Base-by-base conservation (phyloP, 2,797 vertebrate genomes). In the Oryzias sinensis region DNA sequence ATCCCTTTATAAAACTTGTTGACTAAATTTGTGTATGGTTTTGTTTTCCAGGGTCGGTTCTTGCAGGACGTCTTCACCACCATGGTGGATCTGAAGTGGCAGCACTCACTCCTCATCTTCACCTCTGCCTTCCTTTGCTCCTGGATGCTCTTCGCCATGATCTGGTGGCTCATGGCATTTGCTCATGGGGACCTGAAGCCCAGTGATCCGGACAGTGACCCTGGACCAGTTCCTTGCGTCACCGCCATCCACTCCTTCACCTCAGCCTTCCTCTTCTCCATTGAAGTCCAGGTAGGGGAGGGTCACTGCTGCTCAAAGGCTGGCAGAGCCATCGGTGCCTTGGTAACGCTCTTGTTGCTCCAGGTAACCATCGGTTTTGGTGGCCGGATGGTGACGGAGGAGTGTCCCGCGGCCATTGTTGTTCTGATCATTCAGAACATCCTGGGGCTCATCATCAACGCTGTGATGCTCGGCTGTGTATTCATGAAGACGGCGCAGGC, bases 401-500 rank as follows among this genome's bases (percentile, higher is more conserved):
- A 99, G 56, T 99, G 97, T 62, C 94, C 94, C 0, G 72, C 95
- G 70, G 97, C 97, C 76, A 98, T 99, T 88, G 92, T 90, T 0
- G 93, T 96, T 20, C 68, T 99, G 74, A 99, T 99, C 60, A 84
- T 98, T 62, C 97, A 99, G 90, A 99, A 98, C 80, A 98, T 99
- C 16, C 84, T 97, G 81, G 97, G 97, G 2, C 81, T 98, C 72
- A 98, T 99, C 77, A 94, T 98, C 89, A 99, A 99, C 0, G 97
- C 97, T 0, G 95, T 99, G 61, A 97, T 99, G 97, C 77, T 99
- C 22, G 97, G 97, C 62, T 99, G 97, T 57, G 96, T 98, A 45
- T 99, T 99, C 88, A 99, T 99, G 97, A 99, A 99, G 84, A 99
- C 97, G 0, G 96, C 97, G 0, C 97, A 99, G 83, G 97, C 97